Conservation (phyloP, 2,888 invertebrate genomes). For the Cryptosula pallasiana region DNA sequence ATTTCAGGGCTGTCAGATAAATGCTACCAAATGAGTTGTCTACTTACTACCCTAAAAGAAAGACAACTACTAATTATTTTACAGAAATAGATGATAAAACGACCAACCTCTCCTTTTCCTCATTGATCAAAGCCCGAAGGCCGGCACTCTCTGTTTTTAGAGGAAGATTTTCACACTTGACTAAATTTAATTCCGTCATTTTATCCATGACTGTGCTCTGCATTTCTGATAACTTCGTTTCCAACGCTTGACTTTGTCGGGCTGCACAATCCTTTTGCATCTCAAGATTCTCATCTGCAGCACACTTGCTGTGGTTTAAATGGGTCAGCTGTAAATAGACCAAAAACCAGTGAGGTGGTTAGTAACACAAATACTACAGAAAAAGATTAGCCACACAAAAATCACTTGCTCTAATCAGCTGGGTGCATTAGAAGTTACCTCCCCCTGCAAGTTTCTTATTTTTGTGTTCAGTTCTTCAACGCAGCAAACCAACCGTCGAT, state of each 20-base stretch:
- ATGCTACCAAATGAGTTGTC: too few species aligned
- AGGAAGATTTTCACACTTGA: background rate
- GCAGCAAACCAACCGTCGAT: background rate
- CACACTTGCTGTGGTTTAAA: background rate
- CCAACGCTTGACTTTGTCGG: background rate
- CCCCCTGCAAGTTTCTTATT: conserved; percentile 17
- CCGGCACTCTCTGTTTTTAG: background rate
- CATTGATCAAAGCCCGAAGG: background rate
- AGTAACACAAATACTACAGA: background rate
- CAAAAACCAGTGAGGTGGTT: background rate
- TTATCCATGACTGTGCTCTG: background rate
- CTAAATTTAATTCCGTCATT: conserved; percentile 1
- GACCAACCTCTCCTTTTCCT: background rate
- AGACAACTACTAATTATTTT: too few species aligned
- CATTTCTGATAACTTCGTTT: background rate
- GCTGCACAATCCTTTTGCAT: background rate
- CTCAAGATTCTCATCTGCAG: conserved; percentile 1
- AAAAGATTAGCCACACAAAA: background rate
- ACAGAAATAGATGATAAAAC: too few species aligned
- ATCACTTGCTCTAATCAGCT: background rate
- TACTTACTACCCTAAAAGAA: too few species aligned
- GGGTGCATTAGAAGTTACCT: background rate
- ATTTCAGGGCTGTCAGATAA: too few species aligned
- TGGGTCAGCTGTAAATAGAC: background rate
- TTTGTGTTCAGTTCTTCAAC: conserved; percentile 8